Evolutionary conservation across 2,113 vertebrate genomes (phyloP), one percentile per base, ranked within the genome.

Genomic region (Rhipidura dahli): DNA sequence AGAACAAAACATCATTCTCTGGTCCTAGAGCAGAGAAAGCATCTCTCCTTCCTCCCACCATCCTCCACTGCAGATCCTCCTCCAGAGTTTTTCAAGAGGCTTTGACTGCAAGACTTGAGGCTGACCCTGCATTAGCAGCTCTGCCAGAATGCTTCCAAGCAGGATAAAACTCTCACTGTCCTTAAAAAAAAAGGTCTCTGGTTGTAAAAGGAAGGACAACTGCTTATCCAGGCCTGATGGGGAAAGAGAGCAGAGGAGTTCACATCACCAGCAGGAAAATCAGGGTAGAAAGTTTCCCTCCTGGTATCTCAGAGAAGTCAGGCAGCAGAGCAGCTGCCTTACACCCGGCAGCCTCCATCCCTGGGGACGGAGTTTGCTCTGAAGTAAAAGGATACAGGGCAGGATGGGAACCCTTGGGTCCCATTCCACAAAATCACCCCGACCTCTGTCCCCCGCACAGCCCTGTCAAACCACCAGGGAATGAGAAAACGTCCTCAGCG

Each of bases 211-310:
- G 30, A 87, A 80, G 44, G 30, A 35, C 14, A 78, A 33, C 15
- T 39, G 21, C 65, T 59, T 66, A 66, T 26, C n/a, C 22, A 65
- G 66, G 26, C 9, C 45, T 7, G 2, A n/a, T 0, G 0, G 31
- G 21, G 33, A 77, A 92, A 63, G 51, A 37, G 54, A 54, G 37
- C 13, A 47, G 20, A 79, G 24, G 15, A 30, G 19, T 13, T 76
- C 1, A 0, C 45, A 64, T 35, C 57, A 11, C 26, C 22, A 53
- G 63, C 28, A 59, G n/a, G 50, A 90, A 85, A 70, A 94, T 20
- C 1, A 66, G 35, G 47, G 27, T 33, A 42, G 24, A 56, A 95
- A 94, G 64, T 94, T 87, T 89, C 65, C 37, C 31, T 87, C 57
- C 23, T 42, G 12, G 1, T 30, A 20, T 20, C 27, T 28, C 40